Conservation (phyloP, 2,113 vertebrate species). For the Eleginops maclovinus region DNA sequence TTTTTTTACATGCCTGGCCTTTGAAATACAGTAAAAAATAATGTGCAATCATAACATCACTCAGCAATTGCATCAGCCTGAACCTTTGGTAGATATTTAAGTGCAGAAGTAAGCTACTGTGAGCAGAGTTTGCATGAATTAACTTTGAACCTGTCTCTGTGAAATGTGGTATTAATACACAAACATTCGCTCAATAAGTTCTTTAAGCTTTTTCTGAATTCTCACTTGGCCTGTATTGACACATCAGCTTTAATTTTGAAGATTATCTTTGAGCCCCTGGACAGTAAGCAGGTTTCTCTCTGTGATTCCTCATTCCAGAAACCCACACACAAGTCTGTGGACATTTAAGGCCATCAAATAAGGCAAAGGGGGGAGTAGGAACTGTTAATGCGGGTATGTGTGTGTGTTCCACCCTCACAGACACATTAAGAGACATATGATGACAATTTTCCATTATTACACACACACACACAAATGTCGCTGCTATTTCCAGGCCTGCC, state of each 20-base stretch:
- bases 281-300: conserved; percentile 45
- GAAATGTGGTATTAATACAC: conserved; percentile 22
- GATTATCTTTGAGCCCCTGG: conserved; percentile 33
- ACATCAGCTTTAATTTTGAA: conserved; percentile 14
- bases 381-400: not conserved
- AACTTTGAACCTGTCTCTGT: conserved; percentile 47
- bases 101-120: not conserved
- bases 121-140: not conserved
- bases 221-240: not conserved
- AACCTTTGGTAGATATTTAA: not conserved
- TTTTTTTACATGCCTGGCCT: conserved; percentile 1
- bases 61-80: conserved; percentile 1
- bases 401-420: conserved; percentile 51
- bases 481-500: conserved; percentile 24
- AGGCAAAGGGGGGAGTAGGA: not conserved
- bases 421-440: conserved; percentile 66
- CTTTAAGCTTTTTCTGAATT: not conserved
- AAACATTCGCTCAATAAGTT: conserved; percentile 41
- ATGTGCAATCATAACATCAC: conserved; percentile 19
- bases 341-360: conserved; percentile 37
- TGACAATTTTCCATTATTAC: conserved; percentile 70
- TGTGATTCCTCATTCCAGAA: conserved; percentile 45
- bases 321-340: conserved; percentile 19
- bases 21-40: conserved; percentile 32
- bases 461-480: conserved; percentile 29